Conservation (phyloP, 1,140 invertebrate species). For the Gyrodactylus bullatarudis region DNA sequence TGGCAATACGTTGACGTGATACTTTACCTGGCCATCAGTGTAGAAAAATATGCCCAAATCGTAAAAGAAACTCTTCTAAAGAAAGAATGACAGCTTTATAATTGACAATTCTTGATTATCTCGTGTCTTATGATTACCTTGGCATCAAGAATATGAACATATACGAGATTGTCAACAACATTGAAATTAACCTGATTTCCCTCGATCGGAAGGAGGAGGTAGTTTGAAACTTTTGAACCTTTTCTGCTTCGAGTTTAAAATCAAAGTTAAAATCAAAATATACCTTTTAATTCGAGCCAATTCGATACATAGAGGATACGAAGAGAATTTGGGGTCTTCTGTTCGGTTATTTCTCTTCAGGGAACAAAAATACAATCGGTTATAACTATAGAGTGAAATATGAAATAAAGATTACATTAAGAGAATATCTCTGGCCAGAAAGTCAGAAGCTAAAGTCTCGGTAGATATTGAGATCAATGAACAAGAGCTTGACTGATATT, state of each 20-base stretch:
- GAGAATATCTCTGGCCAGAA: too few species aligned
- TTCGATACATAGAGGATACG: neutral
- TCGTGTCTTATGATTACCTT: neutral
- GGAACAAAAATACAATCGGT: neutral
- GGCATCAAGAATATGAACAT: neutral
- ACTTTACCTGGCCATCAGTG: neutral
- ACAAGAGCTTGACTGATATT: too few species aligned
- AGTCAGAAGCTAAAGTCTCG: too few species aligned
- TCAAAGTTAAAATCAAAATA: neutral
- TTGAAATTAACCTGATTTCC: neutral
- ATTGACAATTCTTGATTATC: neutral
- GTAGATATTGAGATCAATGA: too few species aligned
- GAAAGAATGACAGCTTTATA: neutral
- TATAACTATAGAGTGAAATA: neutral
- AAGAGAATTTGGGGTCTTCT: neutral
- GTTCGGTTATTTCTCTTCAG: too few species aligned
- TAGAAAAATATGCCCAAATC: neutral
- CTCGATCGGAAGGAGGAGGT: neutral
- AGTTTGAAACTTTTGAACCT: neutral
- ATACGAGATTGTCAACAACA: neutral
- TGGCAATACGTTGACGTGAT: neutral
- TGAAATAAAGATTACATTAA: too few species aligned
- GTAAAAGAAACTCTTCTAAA: neutral
- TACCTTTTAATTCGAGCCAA: neutral
- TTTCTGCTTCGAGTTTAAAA: neutral